phyloP scores from a whole-genome alignment of 2,113 vertebrate genomes.

The Perccottus glenii region DNA sequence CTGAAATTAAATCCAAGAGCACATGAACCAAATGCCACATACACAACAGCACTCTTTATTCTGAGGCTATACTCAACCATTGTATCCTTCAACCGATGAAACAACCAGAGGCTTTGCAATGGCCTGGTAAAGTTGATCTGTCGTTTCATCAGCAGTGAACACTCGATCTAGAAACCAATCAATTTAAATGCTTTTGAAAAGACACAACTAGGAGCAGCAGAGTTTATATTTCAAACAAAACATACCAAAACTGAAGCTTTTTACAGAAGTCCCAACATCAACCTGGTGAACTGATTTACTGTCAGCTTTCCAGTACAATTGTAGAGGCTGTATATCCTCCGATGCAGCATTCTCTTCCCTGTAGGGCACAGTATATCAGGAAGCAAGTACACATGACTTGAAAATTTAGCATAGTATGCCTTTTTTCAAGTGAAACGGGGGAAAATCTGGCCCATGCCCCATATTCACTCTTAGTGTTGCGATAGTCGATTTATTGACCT shows the following conservation, averaged over 20 bases:
- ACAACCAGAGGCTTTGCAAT: slow-evolving; percentile 91
- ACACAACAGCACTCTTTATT: neutral
- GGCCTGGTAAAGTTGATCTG: slow-evolving; percentile 86
- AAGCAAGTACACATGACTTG: neutral
- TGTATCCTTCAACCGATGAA: slow-evolving; percentile 92
- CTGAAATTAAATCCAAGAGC: slow-evolving; percentile 64
- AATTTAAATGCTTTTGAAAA: neutral
- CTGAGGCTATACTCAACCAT: slow-evolving; percentile 78
- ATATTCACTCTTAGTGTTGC: too few species aligned
- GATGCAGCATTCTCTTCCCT: slow-evolving; percentile 69
- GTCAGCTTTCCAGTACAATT: slow-evolving; percentile 85
- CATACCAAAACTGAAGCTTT: slow-evolving; percentile 89
- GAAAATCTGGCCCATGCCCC: too few species aligned
- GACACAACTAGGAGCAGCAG: neutral
- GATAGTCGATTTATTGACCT: too few species aligned
- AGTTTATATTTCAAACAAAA: neutral
- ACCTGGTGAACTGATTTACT: slow-evolving; percentile 82
- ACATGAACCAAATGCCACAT: neutral
- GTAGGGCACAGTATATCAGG: slow-evolving; percentile 19
- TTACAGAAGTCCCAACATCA: slow-evolving; percentile 83
- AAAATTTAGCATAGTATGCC: too few species aligned
- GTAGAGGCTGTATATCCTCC: slow-evolving; percentile 68
- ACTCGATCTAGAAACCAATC: slow-evolving; percentile 81
- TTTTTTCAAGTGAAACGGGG: too few species aligned
- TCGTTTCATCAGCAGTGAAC: slow-evolving; percentile 86